Evolutionary conservation across 2,888 invertebrate species (phyloP), one percentile per base, ranked within the genome.

Genomic region (Polydrusus tereticollis): DNA sequence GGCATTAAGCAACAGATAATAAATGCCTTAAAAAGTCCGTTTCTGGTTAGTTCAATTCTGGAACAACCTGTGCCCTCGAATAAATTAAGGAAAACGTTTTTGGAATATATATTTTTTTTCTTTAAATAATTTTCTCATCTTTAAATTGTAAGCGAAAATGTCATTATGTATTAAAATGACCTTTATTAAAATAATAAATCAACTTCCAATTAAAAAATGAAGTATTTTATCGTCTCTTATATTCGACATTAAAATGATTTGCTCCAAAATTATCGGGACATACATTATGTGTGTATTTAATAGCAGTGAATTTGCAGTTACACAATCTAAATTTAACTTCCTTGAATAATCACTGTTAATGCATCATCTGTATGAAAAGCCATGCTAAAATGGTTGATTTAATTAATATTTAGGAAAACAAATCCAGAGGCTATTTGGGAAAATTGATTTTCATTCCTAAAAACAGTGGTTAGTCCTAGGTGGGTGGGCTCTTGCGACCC

Each of bases 351-450:
- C 41, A 10, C 14, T 23, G 20, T 23, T 66, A 43, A 55, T 65
- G 18, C 14, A 50, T 55, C 55, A 66, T 66, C 8, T 33, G 41
- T 33, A 66, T 66, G 57, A 23, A 65, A 55, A 57, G 38, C 38
- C 29, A 57, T 55, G 33, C 43, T 26, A 45, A 57, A 57, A 66
- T 57, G 18, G 5, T 41, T 26, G n/a, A 14, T 66, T 66, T 66
- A 66, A 66, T 66, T 66, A 66, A 57, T 57, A 57, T 66, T 55
- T 57, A 66, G 29, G 43, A 26, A 29, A 57, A 41, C 65, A 55
- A 50, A 14, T 50, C 29, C 29, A 55, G 29, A 29, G 0, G 6
- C 29, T 16, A 29, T 21, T 21, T 23, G 23, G 16, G 21, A 16
- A 10, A 55, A 29, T 52, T 55, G 10, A 29, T 55, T 55, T 29